phyloP scores from a whole-genome alignment of 1,140 invertebrate genomes.

The Drosophila insularis region DNA sequence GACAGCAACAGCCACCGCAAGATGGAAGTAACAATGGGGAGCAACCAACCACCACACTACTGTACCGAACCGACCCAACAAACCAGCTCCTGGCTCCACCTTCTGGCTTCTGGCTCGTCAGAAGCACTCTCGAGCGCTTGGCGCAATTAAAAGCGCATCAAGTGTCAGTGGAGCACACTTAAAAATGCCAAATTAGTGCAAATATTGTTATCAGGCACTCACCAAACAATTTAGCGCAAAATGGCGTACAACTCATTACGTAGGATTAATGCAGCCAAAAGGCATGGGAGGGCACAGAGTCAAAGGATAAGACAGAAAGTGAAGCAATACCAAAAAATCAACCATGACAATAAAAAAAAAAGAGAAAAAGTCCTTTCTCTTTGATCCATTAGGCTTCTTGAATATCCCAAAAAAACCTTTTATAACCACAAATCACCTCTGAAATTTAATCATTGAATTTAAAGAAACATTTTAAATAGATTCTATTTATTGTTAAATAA shows the following conservation, averaged over 20 bases:
- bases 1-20: conserved; percentile 35
- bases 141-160: conserved; percentile 82
- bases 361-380: too few relatives aligned
- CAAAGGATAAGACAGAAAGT: conserved; percentile 19
- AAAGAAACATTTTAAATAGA: too few relatives aligned
- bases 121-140: conserved; percentile 74
- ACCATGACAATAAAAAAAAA: background rate
- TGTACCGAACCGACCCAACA: conserved; percentile 20
- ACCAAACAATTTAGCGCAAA: conserved; percentile 82
- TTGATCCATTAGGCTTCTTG: too few relatives aligned
- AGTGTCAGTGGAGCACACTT: conserved; percentile 82
- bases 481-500: too few relatives aligned
- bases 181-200: conserved; percentile 83
- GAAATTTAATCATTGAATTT: too few relatives aligned
- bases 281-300: background rate
- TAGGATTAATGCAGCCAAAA: conserved; percentile 61
- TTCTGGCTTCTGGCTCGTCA: conserved; percentile 26
- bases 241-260: conserved; percentile 82
- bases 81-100: conserved; percentile 7
- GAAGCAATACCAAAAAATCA: conserved; percentile 20
- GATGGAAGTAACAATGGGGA: background rate
- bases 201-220: conserved; percentile 83
- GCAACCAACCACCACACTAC: background rate
- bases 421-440: too few relatives aligned
- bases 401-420: too few relatives aligned